Conservation (phyloP, 2,888 invertebrate species). For the Erebia epiphron region DNA sequence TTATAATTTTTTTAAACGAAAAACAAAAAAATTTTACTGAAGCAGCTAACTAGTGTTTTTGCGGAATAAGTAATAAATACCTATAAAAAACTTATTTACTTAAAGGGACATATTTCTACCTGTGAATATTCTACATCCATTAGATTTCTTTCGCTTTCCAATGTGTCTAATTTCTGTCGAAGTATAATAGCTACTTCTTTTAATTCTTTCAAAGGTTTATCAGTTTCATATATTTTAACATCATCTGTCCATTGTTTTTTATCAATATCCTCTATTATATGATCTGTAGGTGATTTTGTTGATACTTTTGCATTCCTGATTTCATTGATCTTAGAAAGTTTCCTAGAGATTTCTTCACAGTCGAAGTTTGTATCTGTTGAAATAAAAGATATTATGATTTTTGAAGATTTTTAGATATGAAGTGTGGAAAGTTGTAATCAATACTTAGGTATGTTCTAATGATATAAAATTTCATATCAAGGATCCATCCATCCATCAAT, state of each 20-base stretch:
- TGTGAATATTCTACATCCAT: conserved; percentile 73
- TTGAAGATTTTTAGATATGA: background rate
- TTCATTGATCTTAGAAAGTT: conserved; percentile 47
- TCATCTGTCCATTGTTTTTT: conserved; percentile 30
- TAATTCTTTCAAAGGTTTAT: conserved; percentile 66
- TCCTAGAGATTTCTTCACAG: conserved; percentile 53
- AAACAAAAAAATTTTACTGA: too few species aligned
- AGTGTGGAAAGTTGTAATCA: background rate
- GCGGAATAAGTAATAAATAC: too few species aligned
- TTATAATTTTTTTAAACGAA: too few species aligned
- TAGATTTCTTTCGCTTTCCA: conserved; percentile 70
- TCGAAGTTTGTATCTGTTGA: conserved; percentile 37
- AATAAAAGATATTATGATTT: conserved; percentile 28
- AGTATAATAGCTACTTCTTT: conserved; percentile 69
- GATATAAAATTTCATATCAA: too few species aligned
- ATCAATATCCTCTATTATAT: background rate
- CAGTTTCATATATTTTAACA: conserved; percentile 44
- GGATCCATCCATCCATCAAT: too few species aligned
- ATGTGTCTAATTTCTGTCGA: conserved; percentile 66
- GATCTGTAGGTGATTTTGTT: conserved; percentile 20
- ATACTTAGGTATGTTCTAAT: too few species aligned
- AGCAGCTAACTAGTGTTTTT: too few species aligned
- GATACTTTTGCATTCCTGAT: conserved; percentile 35
- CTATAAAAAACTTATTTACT: background rate
- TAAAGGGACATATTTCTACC: conserved; percentile 46